phyloP scores from a whole-genome alignment of 2,888 invertebrate species.

The Lepidocyrtoides sp. region DNA sequence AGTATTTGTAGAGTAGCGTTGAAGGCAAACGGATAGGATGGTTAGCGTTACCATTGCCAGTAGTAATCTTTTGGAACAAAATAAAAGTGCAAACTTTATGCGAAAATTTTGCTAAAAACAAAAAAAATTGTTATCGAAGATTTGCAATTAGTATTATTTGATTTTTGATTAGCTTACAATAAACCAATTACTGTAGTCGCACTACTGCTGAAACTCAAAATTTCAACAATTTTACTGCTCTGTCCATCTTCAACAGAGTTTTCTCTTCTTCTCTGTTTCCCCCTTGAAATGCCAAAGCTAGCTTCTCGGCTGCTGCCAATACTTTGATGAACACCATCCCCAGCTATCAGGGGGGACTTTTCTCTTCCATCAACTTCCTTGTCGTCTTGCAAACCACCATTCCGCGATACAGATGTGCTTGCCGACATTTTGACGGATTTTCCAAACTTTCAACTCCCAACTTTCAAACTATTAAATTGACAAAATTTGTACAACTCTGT shows the following conservation, averaged over 20 bases:
- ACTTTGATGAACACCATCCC: not conserved
- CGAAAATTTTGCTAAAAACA: not conserved
- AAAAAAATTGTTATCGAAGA: not conserved
- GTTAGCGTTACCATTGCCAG: conserved; percentile 52
- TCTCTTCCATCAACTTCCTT: not conserved
- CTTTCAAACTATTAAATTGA: too few relatives aligned
- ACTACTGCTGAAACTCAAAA: conserved; percentile 33
- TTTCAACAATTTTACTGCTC: not conserved
- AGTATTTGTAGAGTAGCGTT: conserved; percentile 57
- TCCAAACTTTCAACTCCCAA: not conserved
- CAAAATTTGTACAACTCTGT: too few relatives aligned
- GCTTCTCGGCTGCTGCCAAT: not conserved
- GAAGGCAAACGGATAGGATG: conserved; percentile 32
- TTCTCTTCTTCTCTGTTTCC: not conserved
- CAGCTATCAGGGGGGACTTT: not conserved
- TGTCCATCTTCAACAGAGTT: not conserved
- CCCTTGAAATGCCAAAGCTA: too few relatives aligned
- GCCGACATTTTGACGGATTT: not conserved
- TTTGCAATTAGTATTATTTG: not conserved
- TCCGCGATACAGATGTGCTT: not conserved
- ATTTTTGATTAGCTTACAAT: conserved; percentile 32
- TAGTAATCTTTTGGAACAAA: conserved; percentile 24
- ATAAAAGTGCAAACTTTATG: too few relatives aligned
- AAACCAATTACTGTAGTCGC: conserved; percentile 52
- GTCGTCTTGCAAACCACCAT: not conserved